A percentile compares a stretch with the other conserved stretches of the same genome.
Evolutionary conservation across 2,888 invertebrate genomes (phyloP).

Genomic region (Brenthis ino): DNA sequence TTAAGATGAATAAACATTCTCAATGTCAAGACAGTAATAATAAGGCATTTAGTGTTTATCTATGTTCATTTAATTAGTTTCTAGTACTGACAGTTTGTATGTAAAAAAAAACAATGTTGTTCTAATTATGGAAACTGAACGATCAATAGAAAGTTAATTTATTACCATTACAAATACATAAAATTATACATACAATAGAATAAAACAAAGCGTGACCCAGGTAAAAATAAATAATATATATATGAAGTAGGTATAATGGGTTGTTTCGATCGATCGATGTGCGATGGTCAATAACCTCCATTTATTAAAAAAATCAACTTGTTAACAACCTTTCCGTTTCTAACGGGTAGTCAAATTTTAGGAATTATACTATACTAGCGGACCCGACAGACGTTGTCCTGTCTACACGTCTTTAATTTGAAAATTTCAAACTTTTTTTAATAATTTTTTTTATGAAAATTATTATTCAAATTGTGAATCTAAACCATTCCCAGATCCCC

Average conservation of each 20-base stretch:
- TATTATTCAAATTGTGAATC: too few species aligned
- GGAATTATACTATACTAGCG: constrained; percentile 15
- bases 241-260: constrained; percentile 17
- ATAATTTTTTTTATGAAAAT: too few species aligned
- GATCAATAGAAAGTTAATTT: constrained; percentile 6
- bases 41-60: too few species aligned
- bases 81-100: neutral
- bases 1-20: too few species aligned
- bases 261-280: constrained; percentile 34
- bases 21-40: too few species aligned
- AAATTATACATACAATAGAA: constrained; percentile 9
- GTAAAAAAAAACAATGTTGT: neutral
- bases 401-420: too few species aligned
- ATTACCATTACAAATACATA: constrained; percentile 17
- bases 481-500: too few species aligned
- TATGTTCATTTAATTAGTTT: neutral
- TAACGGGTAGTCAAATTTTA: constrained; percentile 38
- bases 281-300: constrained; percentile 49
- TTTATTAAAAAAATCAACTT: constrained; percentile 38
- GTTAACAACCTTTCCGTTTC: constrained; percentile 30
- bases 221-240: constrained; percentile 10
- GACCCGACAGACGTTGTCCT: too few species aligned
- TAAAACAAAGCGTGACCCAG: constrained; percentile 12
- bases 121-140: constrained; percentile 4
- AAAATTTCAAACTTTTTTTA: too few species aligned